Evolutionary conservation across 2,888 invertebrate genomes (phyloP), one percentile per base, ranked within the genome.

Genomic region (Netelia inedita): DNA sequence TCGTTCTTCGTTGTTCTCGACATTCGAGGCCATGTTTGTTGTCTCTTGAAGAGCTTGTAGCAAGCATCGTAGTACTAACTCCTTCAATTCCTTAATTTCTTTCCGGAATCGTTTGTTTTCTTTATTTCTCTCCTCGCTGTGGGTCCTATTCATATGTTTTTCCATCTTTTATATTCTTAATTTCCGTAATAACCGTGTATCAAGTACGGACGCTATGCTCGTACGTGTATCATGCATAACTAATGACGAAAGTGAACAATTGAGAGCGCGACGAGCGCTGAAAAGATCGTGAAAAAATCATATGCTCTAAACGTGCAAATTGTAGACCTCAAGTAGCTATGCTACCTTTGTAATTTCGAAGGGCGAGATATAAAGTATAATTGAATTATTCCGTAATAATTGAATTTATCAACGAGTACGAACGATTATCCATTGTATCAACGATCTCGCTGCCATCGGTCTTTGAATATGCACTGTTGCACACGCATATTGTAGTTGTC

Each of bases 161-260:
- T 69, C 82, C 68, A 75, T 75, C 35, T 53, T 65, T 28, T 28
- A 3, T 28, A 2, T 5, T 28, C 28, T 28, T 2, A 28, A 28
- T 28, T 28, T 28, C 28, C 5, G 28, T 28, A 28, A 28, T 28
- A 68, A 21, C 9, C 19, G 63, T n/a, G 16, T 81, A 50, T 66
- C 8, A 43, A 55, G 1, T 46, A 57, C 75, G 35, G 75, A 69
- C 57, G 61, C 41, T 82, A 72, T 76, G 28, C 68, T 75, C 69
- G 68, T 74, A 82, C 69, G 75, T 82, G 59, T 75, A 61, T 61
- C 68, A 55, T 66, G 72, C 55, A 74, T 73, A 21, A 43, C 65
- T 74, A 73, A 80, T 80, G 80, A 80, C 65, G 74, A 80, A 19
- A 80, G 72, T 66, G 66, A 35, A 72, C 66, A 28, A 55, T 5